Percentiles rank a stretch among this genome's conserved stretches.
These are phyloP conservation scores for Nezara viridula DNA, from an alignment of 2,888 invertebrate genomes.

Conservation along the genomic window DNA sequence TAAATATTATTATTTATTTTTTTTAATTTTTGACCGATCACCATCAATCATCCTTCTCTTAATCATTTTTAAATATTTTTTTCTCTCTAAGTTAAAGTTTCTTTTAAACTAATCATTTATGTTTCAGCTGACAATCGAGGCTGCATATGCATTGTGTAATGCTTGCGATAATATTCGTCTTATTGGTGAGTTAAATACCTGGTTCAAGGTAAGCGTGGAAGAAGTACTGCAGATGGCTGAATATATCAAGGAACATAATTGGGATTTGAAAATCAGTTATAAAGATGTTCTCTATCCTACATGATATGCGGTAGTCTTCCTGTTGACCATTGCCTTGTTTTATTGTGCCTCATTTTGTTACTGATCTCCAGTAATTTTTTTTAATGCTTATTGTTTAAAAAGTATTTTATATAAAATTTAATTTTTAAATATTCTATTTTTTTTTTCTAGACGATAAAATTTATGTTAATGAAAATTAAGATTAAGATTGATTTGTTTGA, in stretches of 20 bases:
- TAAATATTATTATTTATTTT: too few relatives aligned
- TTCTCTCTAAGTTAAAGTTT: neutral
- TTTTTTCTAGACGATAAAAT: neutral
- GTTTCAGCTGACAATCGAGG: constrained; percentile 62
- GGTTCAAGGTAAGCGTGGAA: constrained; percentile 61
- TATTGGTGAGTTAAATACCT: constrained; percentile 62
- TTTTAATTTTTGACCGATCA: too few relatives aligned
- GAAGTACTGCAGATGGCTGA: constrained; percentile 61
- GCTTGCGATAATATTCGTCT: constrained; percentile 61
- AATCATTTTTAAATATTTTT: too few relatives aligned
- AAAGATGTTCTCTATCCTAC: constrained; percentile 58
- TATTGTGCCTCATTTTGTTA: neutral
- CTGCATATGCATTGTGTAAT: constrained; percentile 62
- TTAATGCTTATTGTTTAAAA: neutral
- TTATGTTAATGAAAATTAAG: neutral
- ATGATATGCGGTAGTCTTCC: constrained; percentile 40
- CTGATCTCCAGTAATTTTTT: constrained; percentile 19
- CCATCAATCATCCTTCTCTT: too few relatives aligned
- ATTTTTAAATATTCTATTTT: neutral
- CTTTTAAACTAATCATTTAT: neutral
- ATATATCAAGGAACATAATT: constrained; percentile 62
- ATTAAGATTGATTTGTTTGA: neutral
- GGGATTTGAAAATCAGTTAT: constrained; percentile 62
- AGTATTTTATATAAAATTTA: neutral
- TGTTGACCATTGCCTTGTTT: neutral